Percentiles rank a stretch among this genome's conserved stretches.
Evolutionary conservation across 1,140 invertebrate genomes (phyloP).

Genomic region (Diachasmimorpha longicaudata): DNA sequence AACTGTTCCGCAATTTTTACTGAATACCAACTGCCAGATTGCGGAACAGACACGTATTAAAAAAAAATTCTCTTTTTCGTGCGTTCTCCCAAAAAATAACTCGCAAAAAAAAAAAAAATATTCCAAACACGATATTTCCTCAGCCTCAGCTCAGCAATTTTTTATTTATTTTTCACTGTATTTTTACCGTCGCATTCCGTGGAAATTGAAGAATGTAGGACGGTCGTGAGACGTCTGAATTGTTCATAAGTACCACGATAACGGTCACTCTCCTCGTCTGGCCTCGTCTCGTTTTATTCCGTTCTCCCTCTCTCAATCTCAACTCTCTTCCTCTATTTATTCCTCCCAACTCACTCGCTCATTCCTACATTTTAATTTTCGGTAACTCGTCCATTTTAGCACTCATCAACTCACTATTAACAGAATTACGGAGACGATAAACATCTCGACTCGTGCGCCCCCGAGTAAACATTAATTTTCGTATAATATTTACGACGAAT

Average conservation of each 20-base stretch:
- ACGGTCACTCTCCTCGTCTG: conserved; percentile 1
- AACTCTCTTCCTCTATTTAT: background rate
- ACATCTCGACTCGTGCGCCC: no score
- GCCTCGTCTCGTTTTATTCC: background rate
- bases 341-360: background rate
- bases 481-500: no score
- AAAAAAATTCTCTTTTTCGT: no score
- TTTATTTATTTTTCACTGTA: background rate
- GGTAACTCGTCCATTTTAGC: background rate
- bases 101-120: no score
- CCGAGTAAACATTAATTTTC: no score
- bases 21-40: no score
- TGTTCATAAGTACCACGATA: conserved; percentile 9
- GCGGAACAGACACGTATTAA: no score
- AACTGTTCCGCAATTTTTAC: no score
- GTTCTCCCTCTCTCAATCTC: background rate
- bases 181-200: conserved; percentile 1
- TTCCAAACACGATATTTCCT: background rate
- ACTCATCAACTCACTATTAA: no score
- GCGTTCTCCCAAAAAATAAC: no score
- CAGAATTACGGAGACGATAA: no score
- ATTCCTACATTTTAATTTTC: background rate
- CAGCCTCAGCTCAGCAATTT: background rate
- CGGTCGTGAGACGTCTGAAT: conserved; percentile 10
- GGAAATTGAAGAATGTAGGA: conserved; percentile 12